phyloP scores from a whole-genome alignment of 1,140 invertebrate genomes.

The Pemphigus obesinymphae region DNA sequence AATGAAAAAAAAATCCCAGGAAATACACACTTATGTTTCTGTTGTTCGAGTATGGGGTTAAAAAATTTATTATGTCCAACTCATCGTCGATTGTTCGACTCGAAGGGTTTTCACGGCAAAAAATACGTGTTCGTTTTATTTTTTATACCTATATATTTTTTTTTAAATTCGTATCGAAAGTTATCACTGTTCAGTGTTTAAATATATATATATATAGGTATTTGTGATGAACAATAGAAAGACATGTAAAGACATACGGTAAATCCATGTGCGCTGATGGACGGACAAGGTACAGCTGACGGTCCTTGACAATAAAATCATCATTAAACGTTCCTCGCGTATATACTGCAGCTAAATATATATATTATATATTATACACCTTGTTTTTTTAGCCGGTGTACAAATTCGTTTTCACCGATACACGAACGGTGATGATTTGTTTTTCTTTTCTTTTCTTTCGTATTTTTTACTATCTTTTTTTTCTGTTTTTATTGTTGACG shows the following conservation, averaged over 20 bases:
- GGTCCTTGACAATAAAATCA: conserved; percentile 34
- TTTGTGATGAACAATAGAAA: conserved; percentile 14
- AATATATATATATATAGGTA: too few relatives aligned
- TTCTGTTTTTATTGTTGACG: not conserved
- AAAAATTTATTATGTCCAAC: not conserved
- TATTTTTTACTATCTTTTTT: too few relatives aligned
- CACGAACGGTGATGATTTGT: not conserved
- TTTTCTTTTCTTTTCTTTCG: not conserved
- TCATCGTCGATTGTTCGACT: not conserved
- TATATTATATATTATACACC: not conserved
- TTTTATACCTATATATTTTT: not conserved
- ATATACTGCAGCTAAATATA: not conserved
- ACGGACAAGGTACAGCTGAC: conserved; percentile 13
- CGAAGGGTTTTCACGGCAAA: not conserved
- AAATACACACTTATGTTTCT: not conserved
- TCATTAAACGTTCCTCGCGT: conserved; percentile 12
- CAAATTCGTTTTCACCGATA: not conserved
- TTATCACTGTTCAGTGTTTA: not conserved
- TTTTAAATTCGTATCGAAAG: not conserved
- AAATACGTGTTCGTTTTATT: not conserved
- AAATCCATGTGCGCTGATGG: conserved; percentile 17
- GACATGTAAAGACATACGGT: not conserved
- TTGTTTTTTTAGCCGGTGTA: not conserved
- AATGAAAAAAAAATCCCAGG: not conserved
- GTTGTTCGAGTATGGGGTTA: not conserved